A percentile compares a stretch with the other conserved stretches of the same genome.
Evolutionary conservation across 1,140 invertebrate genomes (phyloP).

Genomic region (Aculops lycopersici): DNA sequence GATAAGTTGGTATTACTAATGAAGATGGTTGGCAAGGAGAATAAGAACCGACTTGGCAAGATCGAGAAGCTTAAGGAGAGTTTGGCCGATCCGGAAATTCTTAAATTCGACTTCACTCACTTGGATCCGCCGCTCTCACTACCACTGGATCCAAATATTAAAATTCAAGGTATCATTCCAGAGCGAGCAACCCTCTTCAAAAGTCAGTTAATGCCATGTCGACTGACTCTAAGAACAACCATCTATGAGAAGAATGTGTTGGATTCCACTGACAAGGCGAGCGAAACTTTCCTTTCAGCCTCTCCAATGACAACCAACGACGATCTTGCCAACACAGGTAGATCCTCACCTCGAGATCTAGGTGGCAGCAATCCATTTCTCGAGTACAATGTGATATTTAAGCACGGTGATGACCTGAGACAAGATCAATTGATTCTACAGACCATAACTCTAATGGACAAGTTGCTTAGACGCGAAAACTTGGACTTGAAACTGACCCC

Average conservation of each 20-base stretch:
- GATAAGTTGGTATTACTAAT: slow-evolving; percentile 63
- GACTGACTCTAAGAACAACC: slow-evolving; percentile 55
- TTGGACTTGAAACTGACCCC: slow-evolving; percentile 78
- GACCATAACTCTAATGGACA: slow-evolving; percentile 92
- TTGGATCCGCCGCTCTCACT: slow-evolving; percentile 44
- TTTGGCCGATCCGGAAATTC: slow-evolving; percentile 39
- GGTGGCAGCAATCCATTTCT: background rate
- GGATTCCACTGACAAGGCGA: no score
- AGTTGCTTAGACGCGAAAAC: slow-evolving; percentile 55
- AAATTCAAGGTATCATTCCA: slow-evolving; percentile 56
- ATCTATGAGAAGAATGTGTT: slow-evolving; percentile 27
- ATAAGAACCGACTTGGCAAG: slow-evolving; percentile 58
- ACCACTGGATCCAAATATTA: slow-evolving; percentile 64
- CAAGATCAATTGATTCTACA: slow-evolving; percentile 87
- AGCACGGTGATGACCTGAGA: slow-evolving; percentile 86
- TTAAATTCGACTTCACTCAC: slow-evolving; percentile 56
- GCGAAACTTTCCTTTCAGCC: no score
- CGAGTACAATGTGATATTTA: slow-evolving; percentile 88
- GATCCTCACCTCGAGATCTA: background rate
- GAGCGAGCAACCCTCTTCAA: slow-evolving; percentile 66
- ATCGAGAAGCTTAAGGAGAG: slow-evolving; percentile 50
- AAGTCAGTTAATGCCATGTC: slow-evolving; percentile 85
- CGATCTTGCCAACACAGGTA: background rate
- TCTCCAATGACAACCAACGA: background rate
- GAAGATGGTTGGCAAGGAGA: slow-evolving; percentile 58